phyloP scores from a whole-genome alignment of 2,113 vertebrate genomes.

The Octodon degus region DNA sequence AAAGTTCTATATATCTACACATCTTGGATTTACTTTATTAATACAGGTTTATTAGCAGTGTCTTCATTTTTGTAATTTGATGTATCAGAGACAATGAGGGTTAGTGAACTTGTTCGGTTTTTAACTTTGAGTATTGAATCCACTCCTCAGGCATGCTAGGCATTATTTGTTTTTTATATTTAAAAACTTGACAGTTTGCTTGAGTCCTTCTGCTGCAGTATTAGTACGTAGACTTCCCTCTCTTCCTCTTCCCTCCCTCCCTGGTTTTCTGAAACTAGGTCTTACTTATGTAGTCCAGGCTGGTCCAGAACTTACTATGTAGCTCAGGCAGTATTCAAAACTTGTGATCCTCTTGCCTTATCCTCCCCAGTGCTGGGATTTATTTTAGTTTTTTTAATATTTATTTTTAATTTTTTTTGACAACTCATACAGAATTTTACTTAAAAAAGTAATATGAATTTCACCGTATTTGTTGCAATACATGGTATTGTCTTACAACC shows the following conservation, averaged over 20 bases:
- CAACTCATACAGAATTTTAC: too few relatives aligned
- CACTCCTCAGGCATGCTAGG: not conserved
- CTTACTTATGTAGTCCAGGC: not conserved
- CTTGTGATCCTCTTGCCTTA: not conserved
- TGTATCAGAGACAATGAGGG: not conserved
- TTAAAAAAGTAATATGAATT: too few relatives aligned
- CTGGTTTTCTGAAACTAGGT: not conserved
- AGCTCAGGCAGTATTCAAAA: not conserved
- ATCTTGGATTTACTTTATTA: conserved; percentile 51
- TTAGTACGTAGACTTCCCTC: not conserved
- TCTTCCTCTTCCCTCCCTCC: too few relatives aligned
- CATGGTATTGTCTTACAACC: too few relatives aligned
- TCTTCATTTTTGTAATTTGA: conserved; percentile 53
- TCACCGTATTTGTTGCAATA: too few relatives aligned
- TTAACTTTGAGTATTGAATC: not conserved
- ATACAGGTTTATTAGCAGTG: not conserved
- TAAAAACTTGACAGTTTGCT: not conserved
- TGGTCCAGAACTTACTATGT: not conserved
- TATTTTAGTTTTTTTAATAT: too few relatives aligned
- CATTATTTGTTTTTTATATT: not conserved
- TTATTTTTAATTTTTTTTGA: too few relatives aligned
- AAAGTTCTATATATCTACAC: not conserved
- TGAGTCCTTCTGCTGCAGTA: not conserved
- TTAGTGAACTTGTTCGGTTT: conserved; percentile 53
- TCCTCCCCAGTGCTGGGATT: not conserved